These are phyloP conservation scores for Tonatia bakeri DNA, from an alignment of 2,113 vertebrate species.

Conservation along the genomic window DNA sequence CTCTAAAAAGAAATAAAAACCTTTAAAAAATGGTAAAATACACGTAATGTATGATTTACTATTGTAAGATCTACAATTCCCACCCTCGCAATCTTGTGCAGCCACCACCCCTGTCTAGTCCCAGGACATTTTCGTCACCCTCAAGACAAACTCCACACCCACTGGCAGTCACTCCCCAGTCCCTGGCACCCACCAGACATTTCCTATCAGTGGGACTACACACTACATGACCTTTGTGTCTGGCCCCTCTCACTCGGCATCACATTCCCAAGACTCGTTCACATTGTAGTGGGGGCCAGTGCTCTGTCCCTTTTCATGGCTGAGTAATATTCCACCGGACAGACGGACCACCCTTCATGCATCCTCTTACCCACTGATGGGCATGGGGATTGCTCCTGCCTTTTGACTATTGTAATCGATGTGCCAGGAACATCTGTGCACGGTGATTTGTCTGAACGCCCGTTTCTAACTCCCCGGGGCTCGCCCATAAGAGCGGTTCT, in stretches of 20 bases:
- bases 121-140: not conserved
- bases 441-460: accelerated
- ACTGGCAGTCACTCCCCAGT: too few relatives aligned
- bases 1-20: too few relatives aligned
- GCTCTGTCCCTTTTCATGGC: not conserved
- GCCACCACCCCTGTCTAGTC: not conserved
- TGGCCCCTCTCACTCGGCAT: not conserved
- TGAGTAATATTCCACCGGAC: not conserved
- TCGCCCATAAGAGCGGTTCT: accelerated
- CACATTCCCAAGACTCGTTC: not conserved
- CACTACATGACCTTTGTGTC: not conserved
- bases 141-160: not conserved
- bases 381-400: accelerated
- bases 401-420: accelerated
- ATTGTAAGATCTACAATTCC: not conserved
- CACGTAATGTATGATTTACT: not conserved
- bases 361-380: not conserved
- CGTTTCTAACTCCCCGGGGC: not conserved
- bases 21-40: not conserved
- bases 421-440: accelerated
- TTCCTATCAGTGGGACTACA: not conserved
- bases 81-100: too few relatives aligned
- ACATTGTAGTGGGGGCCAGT: accelerated
- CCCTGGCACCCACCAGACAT: not conserved
- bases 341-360: accelerated